A percentile compares a stretch with the other conserved stretches of the same genome.
phyloP scores from a whole-genome alignment of 2,888 invertebrate species.

The Lithophane semibrunnea region DNA sequence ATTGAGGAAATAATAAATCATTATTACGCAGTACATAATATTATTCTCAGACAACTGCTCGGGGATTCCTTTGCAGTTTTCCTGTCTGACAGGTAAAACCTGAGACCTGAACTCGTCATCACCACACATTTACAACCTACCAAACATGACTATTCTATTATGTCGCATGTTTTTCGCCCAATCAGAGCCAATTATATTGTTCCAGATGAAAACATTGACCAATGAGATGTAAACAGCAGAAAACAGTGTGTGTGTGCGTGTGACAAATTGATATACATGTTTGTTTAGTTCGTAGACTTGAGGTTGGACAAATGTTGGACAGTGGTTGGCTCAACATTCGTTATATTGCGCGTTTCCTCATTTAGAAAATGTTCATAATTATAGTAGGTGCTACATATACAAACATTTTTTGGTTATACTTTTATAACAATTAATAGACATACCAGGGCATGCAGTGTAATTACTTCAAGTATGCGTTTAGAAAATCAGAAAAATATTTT shows the following conservation, averaged over 20 bases:
- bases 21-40: neutral
- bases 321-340: neutral
- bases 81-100: conserved; percentile 41
- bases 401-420: neutral
- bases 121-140: neutral
- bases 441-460: too few relatives aligned
- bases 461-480: too few relatives aligned
- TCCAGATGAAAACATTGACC: neutral
- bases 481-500: too few relatives aligned
- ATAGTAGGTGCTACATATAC: too few relatives aligned
- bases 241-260: neutral
- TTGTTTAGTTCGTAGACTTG: conserved; percentile 3
- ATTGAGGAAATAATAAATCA: conserved; percentile 7
- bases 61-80: conserved; percentile 39
- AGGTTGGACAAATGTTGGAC: conserved; percentile 2
- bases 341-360: neutral
- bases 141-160: conserved; percentile 5
- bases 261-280: neutral
- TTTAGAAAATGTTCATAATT: neutral
- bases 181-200: conserved; percentile 21
- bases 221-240: conserved; percentile 9
- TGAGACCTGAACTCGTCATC: neutral
- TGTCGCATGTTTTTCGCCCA: conserved; percentile 11
- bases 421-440: neutral
- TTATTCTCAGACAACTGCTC: neutral